A percentile compares a stretch with the other conserved stretches of the same genome.
Evolutionary conservation across 2,113 vertebrate species (phyloP).

Genomic region (Cynoglossus semilaevis): DNA sequence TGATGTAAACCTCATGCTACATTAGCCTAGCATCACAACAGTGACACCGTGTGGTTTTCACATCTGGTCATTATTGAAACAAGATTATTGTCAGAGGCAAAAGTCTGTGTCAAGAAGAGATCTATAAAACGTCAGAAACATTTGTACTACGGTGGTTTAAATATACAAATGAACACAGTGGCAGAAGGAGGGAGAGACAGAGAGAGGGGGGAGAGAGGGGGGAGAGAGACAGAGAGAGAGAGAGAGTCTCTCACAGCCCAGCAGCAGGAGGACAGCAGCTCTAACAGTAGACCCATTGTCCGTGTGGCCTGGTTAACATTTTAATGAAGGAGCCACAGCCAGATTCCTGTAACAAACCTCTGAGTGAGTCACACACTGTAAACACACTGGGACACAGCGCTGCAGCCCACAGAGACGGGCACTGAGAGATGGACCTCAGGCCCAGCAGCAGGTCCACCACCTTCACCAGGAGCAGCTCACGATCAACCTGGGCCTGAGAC

Average conservation of each 20-base stretch:
- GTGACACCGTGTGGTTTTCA: too few species aligned
- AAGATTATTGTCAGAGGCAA: too few species aligned
- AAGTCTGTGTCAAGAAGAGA: too few species aligned
- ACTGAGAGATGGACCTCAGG: conserved; percentile 21
- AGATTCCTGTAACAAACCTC: conserved; percentile 46
- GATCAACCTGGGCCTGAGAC: too few species aligned
- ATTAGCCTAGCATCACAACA: too few species aligned
- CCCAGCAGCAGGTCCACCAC: conserved; percentile 26
- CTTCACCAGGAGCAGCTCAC: too few species aligned
- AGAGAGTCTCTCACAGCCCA: conserved; percentile 46
- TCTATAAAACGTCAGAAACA: too few species aligned
- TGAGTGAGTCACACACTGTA: conserved; percentile 55
- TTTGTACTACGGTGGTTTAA: too few species aligned
- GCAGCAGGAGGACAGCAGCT: conserved; percentile 49
- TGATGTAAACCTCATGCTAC: too few species aligned
- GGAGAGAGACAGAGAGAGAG: conserved; percentile 12
- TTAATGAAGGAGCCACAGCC: conserved; percentile 68
- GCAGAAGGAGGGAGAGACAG: conserved; percentile 42
- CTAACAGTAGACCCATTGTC: conserved; percentile 70
- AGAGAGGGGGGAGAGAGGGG: conserved; percentile 13
- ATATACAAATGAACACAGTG: too few species aligned
- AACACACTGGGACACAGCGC: conserved; percentile 54
- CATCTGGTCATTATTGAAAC: too few species aligned
- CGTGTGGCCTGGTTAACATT: conserved; percentile 66
- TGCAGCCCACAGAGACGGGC: conserved; percentile 35